Evolutionary conservation across 1,140 invertebrate genomes (phyloP).

Genomic region (Sinonovacula constricta): DNA sequence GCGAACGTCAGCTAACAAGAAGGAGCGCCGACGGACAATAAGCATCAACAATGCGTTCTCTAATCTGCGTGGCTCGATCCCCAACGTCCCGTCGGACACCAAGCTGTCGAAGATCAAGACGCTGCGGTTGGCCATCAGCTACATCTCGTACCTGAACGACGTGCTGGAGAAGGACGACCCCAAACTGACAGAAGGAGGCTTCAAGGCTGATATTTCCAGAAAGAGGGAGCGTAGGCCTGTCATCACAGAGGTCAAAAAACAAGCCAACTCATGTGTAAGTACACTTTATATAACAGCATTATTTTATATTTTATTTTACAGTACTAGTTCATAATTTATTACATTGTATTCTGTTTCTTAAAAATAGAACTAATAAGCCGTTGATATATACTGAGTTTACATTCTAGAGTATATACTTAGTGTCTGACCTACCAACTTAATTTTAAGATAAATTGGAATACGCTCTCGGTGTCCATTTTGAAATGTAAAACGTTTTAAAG

Average conservation of each 20-base stretch:
- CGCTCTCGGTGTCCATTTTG: too few relatives aligned
- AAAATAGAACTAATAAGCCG: too few relatives aligned
- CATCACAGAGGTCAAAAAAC: slow-evolving; percentile 69
- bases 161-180: slow-evolving; percentile 79
- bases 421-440: too few relatives aligned
- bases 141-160: slow-evolving; percentile 80
- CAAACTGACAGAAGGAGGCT: slow-evolving; percentile 75
- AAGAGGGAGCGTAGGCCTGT: slow-evolving; percentile 71
- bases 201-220: slow-evolving; percentile 80
- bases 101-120: slow-evolving; percentile 86
- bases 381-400: too few relatives aligned
- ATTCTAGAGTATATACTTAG: too few relatives aligned
- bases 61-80: slow-evolving; percentile 93
- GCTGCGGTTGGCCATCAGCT: slow-evolving; percentile 79
- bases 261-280: slow-evolving; percentile 49
- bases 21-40: slow-evolving; percentile 91
- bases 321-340: too few relatives aligned
- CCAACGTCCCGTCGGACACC: slow-evolving; percentile 96
- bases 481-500: too few relatives aligned
- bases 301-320: too few relatives aligned
- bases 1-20: slow-evolving; percentile 86
- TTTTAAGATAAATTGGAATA: too few relatives aligned
- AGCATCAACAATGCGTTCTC: slow-evolving; percentile 97
- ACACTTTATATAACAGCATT: too few relatives aligned
- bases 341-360: too few relatives aligned